Percentiles rank a stretch among this genome's conserved stretches.
phyloP scores from a whole-genome alignment of 2,113 vertebrate genomes.

The human (Homo sapiens) region GRCh38 chr13:110257001-110257500 shows the following conservation, averaged over 20 bases:
- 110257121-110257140: not conserved
- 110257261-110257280: fast-evolving
- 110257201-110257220: not conserved
- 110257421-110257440: not conserved
- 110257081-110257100: not conserved
- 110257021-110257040: constrained; percentile 31
- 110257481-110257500: not conserved
- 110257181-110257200: constrained; percentile 44
- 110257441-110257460: constrained; percentile 13
- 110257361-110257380: not conserved
- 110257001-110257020: constrained; percentile 39
- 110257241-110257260: not conserved
- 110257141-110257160: not conserved
- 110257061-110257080: not conserved
- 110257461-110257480: not conserved
- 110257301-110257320: not conserved
- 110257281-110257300: not conserved
- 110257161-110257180: not conserved
- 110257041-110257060: not conserved
- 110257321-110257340: not conserved
- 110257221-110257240: not conserved
- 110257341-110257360: not conserved
- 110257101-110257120: not conserved
- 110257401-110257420: not conserved
- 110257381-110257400: not conserved